Evolutionary conservation across 2,888 invertebrate genomes (phyloP).

Genomic region (Lottia scabra): DNA sequence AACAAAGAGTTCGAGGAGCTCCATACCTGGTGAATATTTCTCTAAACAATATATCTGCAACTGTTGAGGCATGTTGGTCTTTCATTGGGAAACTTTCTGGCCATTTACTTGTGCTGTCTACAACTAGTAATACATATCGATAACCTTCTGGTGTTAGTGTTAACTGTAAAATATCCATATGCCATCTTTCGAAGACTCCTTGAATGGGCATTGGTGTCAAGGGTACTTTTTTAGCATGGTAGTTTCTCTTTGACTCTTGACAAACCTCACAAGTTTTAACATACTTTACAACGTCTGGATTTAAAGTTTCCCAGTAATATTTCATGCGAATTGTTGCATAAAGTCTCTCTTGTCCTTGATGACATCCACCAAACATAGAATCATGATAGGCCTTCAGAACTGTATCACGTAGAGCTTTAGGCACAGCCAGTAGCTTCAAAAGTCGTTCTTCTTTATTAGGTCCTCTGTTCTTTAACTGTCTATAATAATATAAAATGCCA

Average conservation of each 20-base stretch:
- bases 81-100: slow-evolving; percentile 17
- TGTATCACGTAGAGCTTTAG: slow-evolving; percentile 20
- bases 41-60: slow-evolving; percentile 10
- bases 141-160: slow-evolving; percentile 6
- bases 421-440: slow-evolving; percentile 11
- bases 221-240: slow-evolving; percentile 21
- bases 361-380: slow-evolving; percentile 16
- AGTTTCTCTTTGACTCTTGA: slow-evolving; percentile 20
- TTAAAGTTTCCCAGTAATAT: slow-evolving; percentile 26
- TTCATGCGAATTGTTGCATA: slow-evolving; percentile 17
- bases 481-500: slow-evolving; percentile 9
- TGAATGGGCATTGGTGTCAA: slow-evolving; percentile 24
- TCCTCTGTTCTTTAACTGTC: slow-evolving; percentile 16
- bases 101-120: slow-evolving; percentile 10
- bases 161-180: slow-evolving; percentile 24
- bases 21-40: slow-evolving; percentile 26
- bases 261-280: slow-evolving; percentile 23
- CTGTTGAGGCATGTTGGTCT: slow-evolving; percentile 8
- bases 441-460: neutral
- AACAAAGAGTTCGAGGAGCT: slow-evolving; percentile 18
- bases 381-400: slow-evolving; percentile 23
- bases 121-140: slow-evolving; percentile 6
- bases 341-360: slow-evolving; percentile 16
- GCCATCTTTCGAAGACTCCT: slow-evolving; percentile 15
- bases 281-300: slow-evolving; percentile 20